Conservation (phyloP, 2,888 invertebrate species). For the Chrysodeixis includens region DNA sequence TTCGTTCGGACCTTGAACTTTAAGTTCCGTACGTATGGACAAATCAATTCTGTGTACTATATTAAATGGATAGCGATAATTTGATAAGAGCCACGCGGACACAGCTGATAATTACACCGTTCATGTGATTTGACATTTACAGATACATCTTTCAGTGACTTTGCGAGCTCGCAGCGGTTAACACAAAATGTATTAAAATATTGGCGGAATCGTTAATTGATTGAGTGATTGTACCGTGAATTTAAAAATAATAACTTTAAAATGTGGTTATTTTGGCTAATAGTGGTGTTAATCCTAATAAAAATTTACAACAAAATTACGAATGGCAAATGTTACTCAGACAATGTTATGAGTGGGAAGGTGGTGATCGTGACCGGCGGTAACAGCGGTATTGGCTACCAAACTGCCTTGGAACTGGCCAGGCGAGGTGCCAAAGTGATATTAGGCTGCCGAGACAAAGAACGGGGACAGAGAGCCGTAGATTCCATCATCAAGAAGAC, state of each 20-base stretch:
- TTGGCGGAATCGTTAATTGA: not conserved
- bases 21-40: constrained; percentile 12
- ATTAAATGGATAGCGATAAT: constrained; percentile 37
- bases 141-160: constrained; percentile 55
- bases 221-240: no score
- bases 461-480: constrained; percentile 91
- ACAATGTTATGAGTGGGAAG: constrained; percentile 88
- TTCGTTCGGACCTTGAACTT: constrained; percentile 1
- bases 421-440: constrained; percentile 91
- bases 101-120: constrained; percentile 48
- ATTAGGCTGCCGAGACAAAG: constrained; percentile 94
- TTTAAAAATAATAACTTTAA: constrained; percentile 32
- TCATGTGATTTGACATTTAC: constrained; percentile 54
- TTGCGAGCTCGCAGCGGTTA: constrained; percentile 22
- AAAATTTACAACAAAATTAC: constrained; percentile 78
- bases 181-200: constrained; percentile 16
- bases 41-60: constrained; percentile 20
- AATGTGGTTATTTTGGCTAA: constrained; percentile 75
- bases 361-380: constrained; percentile 94
- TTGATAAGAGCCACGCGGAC: constrained; percentile 48
- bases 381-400: constrained; percentile 95
- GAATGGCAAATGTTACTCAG: constrained; percentile 78
- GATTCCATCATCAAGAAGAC: constrained; percentile 92
- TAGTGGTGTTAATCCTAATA: constrained; percentile 69
- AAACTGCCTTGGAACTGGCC: constrained; percentile 92